These are phyloP conservation scores for Microctonus brassicae DNA, from an alignment of 2,888 invertebrate genomes.

Conservation along the genomic window DNA sequence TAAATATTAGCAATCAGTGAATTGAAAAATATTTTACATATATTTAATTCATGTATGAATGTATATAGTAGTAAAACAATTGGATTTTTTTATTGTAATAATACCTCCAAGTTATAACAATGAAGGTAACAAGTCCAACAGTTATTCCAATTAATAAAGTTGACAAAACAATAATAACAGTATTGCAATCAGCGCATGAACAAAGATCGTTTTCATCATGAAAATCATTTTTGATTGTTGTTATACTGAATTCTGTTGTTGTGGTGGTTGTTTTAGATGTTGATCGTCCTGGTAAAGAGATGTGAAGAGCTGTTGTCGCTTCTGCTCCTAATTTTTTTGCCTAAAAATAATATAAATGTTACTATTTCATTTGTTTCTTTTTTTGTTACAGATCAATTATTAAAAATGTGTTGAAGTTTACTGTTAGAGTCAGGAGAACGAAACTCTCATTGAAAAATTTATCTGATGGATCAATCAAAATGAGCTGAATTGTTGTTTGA, in stretches of 20 bases:
- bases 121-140: slow-evolving; percentile 17
- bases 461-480: slow-evolving; percentile 35
- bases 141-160: slow-evolving; percentile 23
- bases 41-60: no score
- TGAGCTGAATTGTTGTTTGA: slow-evolving; percentile 26
- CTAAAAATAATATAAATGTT: slow-evolving; percentile 28
- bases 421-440: slow-evolving; percentile 38
- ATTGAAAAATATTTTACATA: not conserved
- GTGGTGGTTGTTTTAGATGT: slow-evolving; percentile 27
- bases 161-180: slow-evolving; percentile 17
- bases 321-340: slow-evolving; percentile 32
- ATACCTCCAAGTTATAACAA: not conserved
- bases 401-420: not conserved
- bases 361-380: not conserved
- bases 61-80: not conserved
- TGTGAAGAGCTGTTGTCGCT: slow-evolving; percentile 39
- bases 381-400: not conserved
- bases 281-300: slow-evolving; percentile 41
- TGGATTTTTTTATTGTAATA: not conserved
- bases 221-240: not conserved
- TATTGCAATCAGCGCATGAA: not conserved
- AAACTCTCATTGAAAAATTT: slow-evolving; percentile 39
- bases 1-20: slow-evolving; percentile 1
- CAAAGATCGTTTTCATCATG: not conserved
- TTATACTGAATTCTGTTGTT: slow-evolving; percentile 8